Percentiles rank a stretch among this genome's conserved stretches.
These are phyloP conservation scores for Paguma larvata DNA, from an alignment of 2,797 vertebrate species.

Conservation along the genomic window DNA sequence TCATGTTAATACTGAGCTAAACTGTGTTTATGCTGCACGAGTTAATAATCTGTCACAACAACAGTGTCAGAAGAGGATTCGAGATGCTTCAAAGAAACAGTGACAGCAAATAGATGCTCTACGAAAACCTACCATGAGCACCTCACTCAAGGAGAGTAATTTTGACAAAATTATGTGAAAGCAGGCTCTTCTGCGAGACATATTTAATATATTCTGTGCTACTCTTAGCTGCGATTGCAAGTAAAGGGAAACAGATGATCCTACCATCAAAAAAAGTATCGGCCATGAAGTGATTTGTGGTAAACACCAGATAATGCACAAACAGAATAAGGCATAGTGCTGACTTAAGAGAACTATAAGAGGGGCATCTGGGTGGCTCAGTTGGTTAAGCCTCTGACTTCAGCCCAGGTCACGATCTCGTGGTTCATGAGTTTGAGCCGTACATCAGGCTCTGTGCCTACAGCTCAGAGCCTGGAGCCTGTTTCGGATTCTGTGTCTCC, in stretches of 20 bases:
- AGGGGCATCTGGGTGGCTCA: background rate
- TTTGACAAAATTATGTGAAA: slow-evolving; percentile 28
- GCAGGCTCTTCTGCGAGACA: background rate
- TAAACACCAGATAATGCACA: background rate
- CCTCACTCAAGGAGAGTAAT: background rate
- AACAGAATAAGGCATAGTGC: background rate
- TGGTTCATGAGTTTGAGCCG: no score
- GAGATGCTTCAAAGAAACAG: slow-evolving; percentile 54
- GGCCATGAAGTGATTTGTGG: background rate
- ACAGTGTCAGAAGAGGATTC: background rate
- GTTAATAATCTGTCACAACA: slow-evolving; percentile 41
- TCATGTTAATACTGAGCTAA: slow-evolving; percentile 41
- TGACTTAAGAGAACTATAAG: background rate
- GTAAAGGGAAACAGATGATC: background rate
- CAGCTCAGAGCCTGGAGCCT: no score
- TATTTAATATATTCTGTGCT: background rate
- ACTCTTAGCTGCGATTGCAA: background rate
- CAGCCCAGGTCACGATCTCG: no score
- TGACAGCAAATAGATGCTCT: background rate
- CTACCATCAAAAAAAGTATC: background rate
- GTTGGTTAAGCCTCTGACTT: no score
- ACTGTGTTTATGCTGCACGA: background rate
- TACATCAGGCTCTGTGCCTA: no score
- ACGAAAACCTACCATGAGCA: background rate
- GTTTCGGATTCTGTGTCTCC: no score